Evolutionary conservation across 2,797 vertebrate species (phyloP).

Genomic region (Holocentrus rufus): DNA sequence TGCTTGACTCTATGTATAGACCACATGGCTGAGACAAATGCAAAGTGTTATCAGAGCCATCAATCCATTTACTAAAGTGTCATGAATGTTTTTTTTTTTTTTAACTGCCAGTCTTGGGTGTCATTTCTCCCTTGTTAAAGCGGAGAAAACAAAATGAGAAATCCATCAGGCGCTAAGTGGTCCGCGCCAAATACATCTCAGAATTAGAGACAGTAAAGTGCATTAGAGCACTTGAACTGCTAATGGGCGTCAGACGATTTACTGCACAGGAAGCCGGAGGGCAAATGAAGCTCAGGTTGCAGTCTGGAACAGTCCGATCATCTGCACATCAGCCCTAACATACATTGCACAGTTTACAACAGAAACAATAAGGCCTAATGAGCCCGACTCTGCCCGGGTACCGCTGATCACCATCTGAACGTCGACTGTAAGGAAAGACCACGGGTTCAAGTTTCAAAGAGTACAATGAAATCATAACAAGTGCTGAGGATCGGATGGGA

Average conservation of each 20-base stretch:
- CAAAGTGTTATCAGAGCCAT: neutral
- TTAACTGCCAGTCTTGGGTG: neutral
- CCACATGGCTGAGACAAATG: neutral
- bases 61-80: neutral
- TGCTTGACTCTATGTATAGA: too few relatives aligned
- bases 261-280: conserved; percentile 76
- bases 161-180: conserved; percentile 48
- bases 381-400: neutral
- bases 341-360: conserved; percentile 6
- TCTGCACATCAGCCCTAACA: conserved; percentile 45
- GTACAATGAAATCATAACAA: neutral
- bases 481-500: neutral
- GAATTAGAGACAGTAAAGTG: conserved; percentile 67
- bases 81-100: neutral
- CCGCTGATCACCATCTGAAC: conserved; percentile 6
- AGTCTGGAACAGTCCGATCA: conserved; percentile 42
- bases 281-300: conserved; percentile 68
- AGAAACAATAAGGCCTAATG: conserved; percentile 25
- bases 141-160: conserved; percentile 49
- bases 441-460: conserved; percentile 6
- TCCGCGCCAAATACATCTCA: conserved; percentile 44
- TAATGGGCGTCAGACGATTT: conserved; percentile 79
- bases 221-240: conserved; percentile 66
- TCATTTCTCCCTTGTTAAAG: neutral
- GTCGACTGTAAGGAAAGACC: conserved; percentile 6